phyloP scores from a whole-genome alignment of 2,113 vertebrate species.

The Petaurus breviceps region DNA sequence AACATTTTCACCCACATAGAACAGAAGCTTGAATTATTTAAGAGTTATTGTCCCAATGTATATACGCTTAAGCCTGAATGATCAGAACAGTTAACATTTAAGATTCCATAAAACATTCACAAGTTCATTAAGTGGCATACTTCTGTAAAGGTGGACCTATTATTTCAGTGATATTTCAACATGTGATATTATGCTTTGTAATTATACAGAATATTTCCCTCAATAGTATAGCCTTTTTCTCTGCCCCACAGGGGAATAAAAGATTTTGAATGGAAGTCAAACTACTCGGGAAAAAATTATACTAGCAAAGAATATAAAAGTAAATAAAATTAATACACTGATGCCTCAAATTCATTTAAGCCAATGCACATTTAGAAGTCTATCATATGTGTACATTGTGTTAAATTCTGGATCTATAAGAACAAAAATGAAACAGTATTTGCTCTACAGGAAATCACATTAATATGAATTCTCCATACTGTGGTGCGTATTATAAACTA shows the following conservation, averaged over 20 bases:
- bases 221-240: not conserved
- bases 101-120: slow-evolving; percentile 59
- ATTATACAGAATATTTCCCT: not conserved
- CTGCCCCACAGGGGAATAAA: slow-evolving; percentile 58
- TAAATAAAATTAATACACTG: not conserved
- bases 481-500: not conserved
- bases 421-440: not conserved
- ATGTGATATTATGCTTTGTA: not conserved
- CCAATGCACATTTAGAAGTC: not conserved
- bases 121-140: slow-evolving; percentile 58
- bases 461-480: not conserved
- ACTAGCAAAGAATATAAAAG: not conserved
- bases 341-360: not conserved
- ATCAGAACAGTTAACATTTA: slow-evolving; percentile 61
- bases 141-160: slow-evolving; percentile 51
- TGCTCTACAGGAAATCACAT: not conserved
- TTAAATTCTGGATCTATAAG: not conserved
- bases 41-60: slow-evolving; percentile 15
- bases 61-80: slow-evolving; percentile 45
- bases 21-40: slow-evolving; percentile 6
- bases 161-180: not conserved
- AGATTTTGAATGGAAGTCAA: slow-evolving; percentile 73
- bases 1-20: not conserved
- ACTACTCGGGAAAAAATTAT: slow-evolving; percentile 37
- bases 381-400: not conserved